phyloP scores from a whole-genome alignment of 2,888 invertebrate species.

The Patella caerulea region DNA sequence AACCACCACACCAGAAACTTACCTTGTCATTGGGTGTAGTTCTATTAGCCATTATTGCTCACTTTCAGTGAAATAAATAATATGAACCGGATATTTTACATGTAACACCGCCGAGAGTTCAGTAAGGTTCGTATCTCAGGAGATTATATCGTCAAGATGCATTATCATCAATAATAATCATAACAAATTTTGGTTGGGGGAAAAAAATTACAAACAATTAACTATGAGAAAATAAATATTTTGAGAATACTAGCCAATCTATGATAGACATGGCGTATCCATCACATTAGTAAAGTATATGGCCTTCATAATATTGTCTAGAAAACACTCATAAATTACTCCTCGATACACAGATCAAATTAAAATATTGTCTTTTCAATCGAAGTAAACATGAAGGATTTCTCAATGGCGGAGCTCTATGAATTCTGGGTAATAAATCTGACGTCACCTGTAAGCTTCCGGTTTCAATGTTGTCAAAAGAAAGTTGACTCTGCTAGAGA shows the following conservation, averaged over 20 bases:
- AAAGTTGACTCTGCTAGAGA: too few relatives aligned
- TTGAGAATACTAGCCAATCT: background rate
- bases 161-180: background rate
- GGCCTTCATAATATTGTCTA: background rate
- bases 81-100: too few relatives aligned
- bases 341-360: background rate
- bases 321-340: background rate
- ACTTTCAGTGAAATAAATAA: background rate
- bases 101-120: too few relatives aligned
- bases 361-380: slow-evolving; percentile 12
- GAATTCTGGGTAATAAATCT: slow-evolving; percentile 30
- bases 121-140: too few relatives aligned
- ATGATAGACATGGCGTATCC: background rate
- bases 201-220: slow-evolving; percentile 7
- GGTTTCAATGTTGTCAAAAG: background rate
- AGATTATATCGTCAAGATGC: too few relatives aligned
- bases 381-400: slow-evolving; percentile 13
- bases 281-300: background rate
- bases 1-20: slow-evolving; percentile 1
- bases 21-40: slow-evolving; percentile 43
- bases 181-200: background rate
- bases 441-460: slow-evolving; percentile 33
- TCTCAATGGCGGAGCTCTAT: slow-evolving; percentile 34
- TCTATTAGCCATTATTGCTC: slow-evolving; percentile 37
- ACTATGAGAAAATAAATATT: background rate